A percentile compares a stretch with the other conserved stretches of the same genome.
Conservation (phyloP, 2,797 vertebrate genomes). For the Natrix natrix region DNA sequence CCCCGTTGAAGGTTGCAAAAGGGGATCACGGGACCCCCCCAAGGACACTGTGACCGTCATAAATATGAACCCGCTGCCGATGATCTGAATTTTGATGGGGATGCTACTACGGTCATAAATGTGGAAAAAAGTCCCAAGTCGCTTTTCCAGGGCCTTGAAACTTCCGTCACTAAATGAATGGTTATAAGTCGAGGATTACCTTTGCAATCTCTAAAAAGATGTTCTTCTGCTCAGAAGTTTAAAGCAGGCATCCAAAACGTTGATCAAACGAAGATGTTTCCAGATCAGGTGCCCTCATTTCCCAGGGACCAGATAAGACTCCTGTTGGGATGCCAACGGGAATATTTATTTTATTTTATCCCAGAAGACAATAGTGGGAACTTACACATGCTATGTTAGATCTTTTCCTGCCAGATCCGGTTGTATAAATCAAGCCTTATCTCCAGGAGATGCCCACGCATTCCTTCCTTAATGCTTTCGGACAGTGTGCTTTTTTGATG, state of each 20-base stretch:
- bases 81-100: too few relatives aligned
- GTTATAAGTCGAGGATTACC: neutral
- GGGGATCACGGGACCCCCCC: too few relatives aligned
- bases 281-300: neutral
- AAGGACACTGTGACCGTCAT: too few relatives aligned
- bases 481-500: neutral
- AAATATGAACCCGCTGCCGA: too few relatives aligned
- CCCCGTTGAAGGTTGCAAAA: too few relatives aligned
- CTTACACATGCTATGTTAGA: neutral
- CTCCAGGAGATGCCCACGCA: neutral
- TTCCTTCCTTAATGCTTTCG: neutral
- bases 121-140: too few relatives aligned
- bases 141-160: too few relatives aligned
- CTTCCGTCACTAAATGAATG: too few relatives aligned
- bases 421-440: neutral
- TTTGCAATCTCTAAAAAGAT: neutral
- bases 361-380: neutral
- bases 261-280: neutral
- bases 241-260: neutral
- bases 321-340: neutral
- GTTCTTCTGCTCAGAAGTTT: neutral
- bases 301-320: neutral
- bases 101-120: too few relatives aligned
- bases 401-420: neutral
- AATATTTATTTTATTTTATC: neutral